Evolutionary conservation across 1,140 invertebrate species (phyloP), one percentile per base, ranked within the genome.

Genomic region (Oncopodura yosiiana): DNA sequence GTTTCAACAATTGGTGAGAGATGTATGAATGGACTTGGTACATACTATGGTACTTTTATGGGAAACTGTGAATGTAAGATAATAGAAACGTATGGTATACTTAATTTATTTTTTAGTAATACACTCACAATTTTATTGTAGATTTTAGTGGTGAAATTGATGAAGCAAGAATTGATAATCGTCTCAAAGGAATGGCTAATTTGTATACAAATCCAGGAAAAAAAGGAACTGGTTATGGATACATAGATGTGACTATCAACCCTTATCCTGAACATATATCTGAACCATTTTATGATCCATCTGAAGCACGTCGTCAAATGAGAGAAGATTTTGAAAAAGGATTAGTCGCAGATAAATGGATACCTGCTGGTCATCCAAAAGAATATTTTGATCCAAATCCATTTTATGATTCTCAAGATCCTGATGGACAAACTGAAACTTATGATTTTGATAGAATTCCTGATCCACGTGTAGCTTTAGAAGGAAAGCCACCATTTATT

Each of bases 301-400:
- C 38, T 8, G 53, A 58, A 48, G 49, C 49, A 12, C 38, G 36
- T n/a, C 27, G 45, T 29, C 16, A 26, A 50, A 49, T 51, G 38
- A 11, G 60, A 18, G 60, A 62, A 49, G 53, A 37, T 30, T 54
- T 53, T 24, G 56, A 58, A 42, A 46, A 26, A 6, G 34, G 18
- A 8, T 14, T 58, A n/a, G 4, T 49, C 8, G 46, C 38, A 12
- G 52, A 61, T 14, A 30, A 39, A 11, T 61, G 44, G 14, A 27
- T 61, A 26, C 50, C 59, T 0, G 16, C 38, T 1, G 59, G 59
- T 3, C 19, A 26, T 18, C 21, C 36, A 50, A 50, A 54, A 32
- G 59, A 56, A 45, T 63, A 59, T 36, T 63, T 63, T 55, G 61
- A 63, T 34, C 53, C 53, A 9, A 63, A 63, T 57, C 61, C 61